Evolutionary conservation across 2,888 invertebrate genomes (phyloP), one percentile per base, ranked within the genome.

Genomic region (Itoplectis maculator): DNA sequence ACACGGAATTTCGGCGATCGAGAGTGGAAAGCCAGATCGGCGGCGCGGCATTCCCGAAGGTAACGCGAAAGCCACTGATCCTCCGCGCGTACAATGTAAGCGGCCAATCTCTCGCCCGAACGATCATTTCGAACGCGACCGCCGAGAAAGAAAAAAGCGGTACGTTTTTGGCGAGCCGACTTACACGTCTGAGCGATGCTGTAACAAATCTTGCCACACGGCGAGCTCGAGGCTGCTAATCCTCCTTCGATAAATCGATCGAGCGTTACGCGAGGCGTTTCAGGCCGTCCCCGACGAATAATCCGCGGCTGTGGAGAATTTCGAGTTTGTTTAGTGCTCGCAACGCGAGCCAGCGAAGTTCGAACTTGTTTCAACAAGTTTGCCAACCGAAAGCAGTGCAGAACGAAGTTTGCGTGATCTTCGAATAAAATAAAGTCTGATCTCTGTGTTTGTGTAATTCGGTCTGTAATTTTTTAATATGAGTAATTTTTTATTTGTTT

Each of bases 1-100:
- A 77, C 63, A 73, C 63, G 70, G 56, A 15, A 63, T 69, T 76
- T 74, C 70, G 79, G 75, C 76, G 56, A 76, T 77, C 73, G 59
- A 83, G 59, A 82, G 73, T 75, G 56, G 18, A 37, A 18, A 18
- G 37, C 61, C 37, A 63, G 68, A 79, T 77, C 79, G 75, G 66
- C 73, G 66, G 72, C 54, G 79, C 85, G n/a, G n/a, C n/a, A n/a
- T n/a, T n/a, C 84, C 85, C 82, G 85, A 87, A 89, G 87, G 86
- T 86, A 89, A 84, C 86, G 75, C 79, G 85, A 89, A 87, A 88
- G 87, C 89, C 88, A 89, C 86, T 89, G 89, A 90, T 89, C 87
- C 89, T 51, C 42, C 59, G 29, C 45, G 70, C 63, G 56, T 65
- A 79, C 79, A 83, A 81, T 80, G 78, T 75, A 81, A 83, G 77